Conservation (phyloP, 2,113 vertebrate genomes). For the Papio anubis region DNA sequence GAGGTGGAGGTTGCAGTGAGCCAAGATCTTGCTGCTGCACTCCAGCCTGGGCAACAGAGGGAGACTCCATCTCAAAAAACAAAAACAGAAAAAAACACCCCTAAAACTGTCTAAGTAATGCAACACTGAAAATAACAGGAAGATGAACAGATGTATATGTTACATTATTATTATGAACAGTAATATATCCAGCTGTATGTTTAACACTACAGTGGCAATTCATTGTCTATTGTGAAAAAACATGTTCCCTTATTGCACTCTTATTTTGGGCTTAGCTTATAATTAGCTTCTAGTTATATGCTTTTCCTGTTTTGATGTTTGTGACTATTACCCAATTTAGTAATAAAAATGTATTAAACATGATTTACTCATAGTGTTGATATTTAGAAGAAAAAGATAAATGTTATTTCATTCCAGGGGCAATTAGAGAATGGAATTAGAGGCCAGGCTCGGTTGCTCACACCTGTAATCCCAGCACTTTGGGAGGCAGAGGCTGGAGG, state of each 20-base stretch:
- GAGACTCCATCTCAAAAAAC: no score
- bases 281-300: constrained; percentile 14
- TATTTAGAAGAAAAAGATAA: constrained; percentile 26
- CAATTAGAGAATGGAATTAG: not conserved
- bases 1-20: no score
- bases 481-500: no score
- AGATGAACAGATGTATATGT: not conserved
- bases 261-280: constrained; percentile 29
- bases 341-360: constrained; percentile 57
- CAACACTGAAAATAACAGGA: constrained; percentile 12
- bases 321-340: constrained; percentile 41
- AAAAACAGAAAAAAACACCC: no score
- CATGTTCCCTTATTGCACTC: not conserved
- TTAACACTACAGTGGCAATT: constrained; percentile 1
- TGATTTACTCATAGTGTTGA: constrained; percentile 22
- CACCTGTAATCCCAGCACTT: no score
- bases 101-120: not conserved
- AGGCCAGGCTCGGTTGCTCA: no score
- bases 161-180: not conserved
- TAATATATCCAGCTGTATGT: not conserved
- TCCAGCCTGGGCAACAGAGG: no score
- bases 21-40: no score
- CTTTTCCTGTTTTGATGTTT: constrained; percentile 55
- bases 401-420: not conserved
- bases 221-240: not conserved